Evolutionary conservation across 2,888 invertebrate genomes (phyloP).

Genomic region (Drosophila quasianomalipes): DNA sequence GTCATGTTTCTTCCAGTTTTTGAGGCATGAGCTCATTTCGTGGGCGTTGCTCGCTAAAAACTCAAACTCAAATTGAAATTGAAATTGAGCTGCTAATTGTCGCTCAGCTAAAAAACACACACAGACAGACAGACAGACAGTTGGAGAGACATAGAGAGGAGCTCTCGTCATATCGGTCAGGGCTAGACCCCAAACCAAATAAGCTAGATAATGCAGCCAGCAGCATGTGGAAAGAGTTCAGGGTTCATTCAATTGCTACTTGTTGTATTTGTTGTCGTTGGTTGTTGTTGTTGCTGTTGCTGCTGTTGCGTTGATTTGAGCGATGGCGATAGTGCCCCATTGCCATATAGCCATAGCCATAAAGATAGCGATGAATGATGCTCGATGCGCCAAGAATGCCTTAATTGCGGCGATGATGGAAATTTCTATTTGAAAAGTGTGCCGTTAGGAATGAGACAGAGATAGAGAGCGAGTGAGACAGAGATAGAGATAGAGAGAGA

Average conservation of each 20-base stretch:
- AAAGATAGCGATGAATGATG: slow-evolving; percentile 1
- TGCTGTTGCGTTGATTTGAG: slow-evolving; percentile 48
- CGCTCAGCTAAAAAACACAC: slow-evolving; percentile 11
- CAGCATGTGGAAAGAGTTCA: slow-evolving; percentile 47
- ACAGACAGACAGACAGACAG: neutral
- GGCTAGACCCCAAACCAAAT: slow-evolving; percentile 41
- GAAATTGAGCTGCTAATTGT: slow-evolving; percentile 63
- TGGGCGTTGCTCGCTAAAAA: slow-evolving; percentile 52
- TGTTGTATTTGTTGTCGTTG: neutral
- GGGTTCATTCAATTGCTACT: slow-evolving; percentile 43
- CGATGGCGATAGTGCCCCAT: slow-evolving; percentile 39
- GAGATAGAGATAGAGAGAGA: neutral
- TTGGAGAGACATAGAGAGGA: neutral
- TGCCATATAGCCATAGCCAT: neutral
- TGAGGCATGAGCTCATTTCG: slow-evolving; percentile 68
- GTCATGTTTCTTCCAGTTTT: neutral
- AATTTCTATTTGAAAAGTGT: slow-evolving; percentile 24
- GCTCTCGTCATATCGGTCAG: slow-evolving; percentile 53
- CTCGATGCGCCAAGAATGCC: slow-evolving; percentile 38
- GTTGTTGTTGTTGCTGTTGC: neutral
- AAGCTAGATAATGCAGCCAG: slow-evolving; percentile 28
- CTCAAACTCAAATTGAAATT: slow-evolving; percentile 30
- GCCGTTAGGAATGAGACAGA: neutral
- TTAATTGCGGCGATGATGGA: slow-evolving; percentile 40
- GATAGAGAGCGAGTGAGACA: neutral